Conservation (phyloP, 2,113 vertebrate genomes). For the Calidris pygmaea region DNA sequence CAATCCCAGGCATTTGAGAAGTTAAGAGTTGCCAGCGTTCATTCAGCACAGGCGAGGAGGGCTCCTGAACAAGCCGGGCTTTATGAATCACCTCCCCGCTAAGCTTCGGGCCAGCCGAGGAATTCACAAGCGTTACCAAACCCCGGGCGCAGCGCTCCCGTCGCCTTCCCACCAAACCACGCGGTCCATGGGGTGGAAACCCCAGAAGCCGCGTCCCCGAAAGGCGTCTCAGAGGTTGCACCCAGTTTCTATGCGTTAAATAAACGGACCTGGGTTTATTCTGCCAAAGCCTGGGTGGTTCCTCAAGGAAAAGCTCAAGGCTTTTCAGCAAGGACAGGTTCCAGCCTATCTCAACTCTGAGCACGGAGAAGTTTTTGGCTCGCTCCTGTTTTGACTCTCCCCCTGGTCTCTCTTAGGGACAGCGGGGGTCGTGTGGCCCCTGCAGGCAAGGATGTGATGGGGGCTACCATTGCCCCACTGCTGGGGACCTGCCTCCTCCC, state of each 20-base stretch:
- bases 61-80: conserved; percentile 34
- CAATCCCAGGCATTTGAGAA: conserved; percentile 5
- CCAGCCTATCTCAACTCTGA: background rate
- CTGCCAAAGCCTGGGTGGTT: background rate
- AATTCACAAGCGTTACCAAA: background rate
- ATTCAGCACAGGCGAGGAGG: background rate
- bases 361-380: background rate
- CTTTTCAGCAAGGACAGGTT: background rate
- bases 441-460: background rate
- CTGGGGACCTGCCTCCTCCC: background rate
- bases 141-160: background rate
- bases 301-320: conserved; percentile 4
- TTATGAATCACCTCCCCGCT: conserved; percentile 23
- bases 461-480: background rate
- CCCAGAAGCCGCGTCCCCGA: background rate
- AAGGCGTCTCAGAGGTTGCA: background rate
- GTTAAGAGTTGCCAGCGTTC: background rate
- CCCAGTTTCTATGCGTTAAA: background rate
- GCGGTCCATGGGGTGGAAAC: background rate
- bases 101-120: background rate
- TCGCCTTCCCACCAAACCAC: background rate
- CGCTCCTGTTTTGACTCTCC: background rate
- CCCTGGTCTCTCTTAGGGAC: background rate
- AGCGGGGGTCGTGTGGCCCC: background rate
- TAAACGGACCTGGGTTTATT: background rate